Evolutionary conservation across 2,797 vertebrate species (phyloP).

Genomic region (Fistularia tabacaria): DNA sequence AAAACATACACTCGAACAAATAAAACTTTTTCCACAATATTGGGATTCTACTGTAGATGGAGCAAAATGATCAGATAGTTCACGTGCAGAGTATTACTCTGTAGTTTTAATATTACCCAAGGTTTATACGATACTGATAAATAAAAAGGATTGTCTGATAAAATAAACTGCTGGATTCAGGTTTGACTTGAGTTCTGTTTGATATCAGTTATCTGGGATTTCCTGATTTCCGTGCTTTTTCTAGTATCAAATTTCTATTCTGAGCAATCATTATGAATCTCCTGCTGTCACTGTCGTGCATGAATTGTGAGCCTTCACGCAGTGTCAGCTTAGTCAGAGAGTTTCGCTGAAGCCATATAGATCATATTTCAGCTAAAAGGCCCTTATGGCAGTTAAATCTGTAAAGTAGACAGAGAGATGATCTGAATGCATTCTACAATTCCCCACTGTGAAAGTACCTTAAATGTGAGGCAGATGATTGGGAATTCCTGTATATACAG

Average conservation of each 20-base stretch:
- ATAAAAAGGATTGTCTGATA: too few relatives aligned
- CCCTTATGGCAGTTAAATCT: slow-evolving; percentile 10
- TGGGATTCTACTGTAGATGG: too few relatives aligned
- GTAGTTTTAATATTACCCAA: too few relatives aligned
- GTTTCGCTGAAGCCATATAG: slow-evolving; percentile 29
- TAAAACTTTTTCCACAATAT: too few relatives aligned
- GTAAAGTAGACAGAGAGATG: slow-evolving; percentile 24
- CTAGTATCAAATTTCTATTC: slow-evolving; percentile 8
- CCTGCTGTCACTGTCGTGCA: slow-evolving; percentile 13
- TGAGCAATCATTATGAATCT: slow-evolving; percentile 17
- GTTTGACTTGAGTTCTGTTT: background rate
- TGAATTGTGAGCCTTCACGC: slow-evolving; percentile 25
- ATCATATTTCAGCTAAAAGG: slow-evolving; percentile 23
- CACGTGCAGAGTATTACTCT: too few relatives aligned
- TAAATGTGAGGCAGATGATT: slow-evolving; percentile 51
- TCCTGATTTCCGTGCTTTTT: slow-evolving; percentile 5
- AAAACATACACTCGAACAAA: too few relatives aligned
- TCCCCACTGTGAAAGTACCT: slow-evolving; percentile 28
- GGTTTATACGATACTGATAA: too few relatives aligned
- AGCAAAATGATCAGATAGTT: too few relatives aligned
- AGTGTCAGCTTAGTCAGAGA: slow-evolving; percentile 18
- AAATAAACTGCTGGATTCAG: too few relatives aligned
- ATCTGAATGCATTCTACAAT: slow-evolving; percentile 34
- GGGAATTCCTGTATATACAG: slow-evolving; percentile 46
- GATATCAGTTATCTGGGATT: background rate